Evolutionary conservation across 2,888 invertebrate genomes (phyloP), one percentile per base, ranked within the genome.

Genomic region (Drosophila subquinaria): DNA sequence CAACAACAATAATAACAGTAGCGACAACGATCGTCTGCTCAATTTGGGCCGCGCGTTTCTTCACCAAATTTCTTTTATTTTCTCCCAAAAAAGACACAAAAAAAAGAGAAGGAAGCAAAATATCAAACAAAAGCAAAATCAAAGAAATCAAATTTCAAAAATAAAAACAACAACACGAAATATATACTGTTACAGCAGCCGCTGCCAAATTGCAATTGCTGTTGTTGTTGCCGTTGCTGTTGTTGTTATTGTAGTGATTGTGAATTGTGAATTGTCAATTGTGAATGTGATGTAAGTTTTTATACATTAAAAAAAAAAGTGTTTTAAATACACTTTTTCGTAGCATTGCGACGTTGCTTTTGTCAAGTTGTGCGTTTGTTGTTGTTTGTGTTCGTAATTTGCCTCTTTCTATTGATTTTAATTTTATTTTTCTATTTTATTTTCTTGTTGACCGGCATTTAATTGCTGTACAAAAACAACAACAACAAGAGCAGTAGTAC

Each of bases 121-220:
- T 67, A 60, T 55, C 69, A 73, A 70, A 57, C 73, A 70, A 66
- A 82, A 75, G 68, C 81, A 81, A 82, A 88, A 82, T 85, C 67
- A 85, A 87, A 81, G 81, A 88, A 82, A 88, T 84, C 88, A 82
- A 82, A 87, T 87, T 82, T 81, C 84, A 75, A 81, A 62, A 60
- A 65, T 1, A 79, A 74, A 59, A 66, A 35, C 65, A 61, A 59
- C 40, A 55, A 55, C 66, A 53, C 23, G 55, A 72, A 69, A 68
- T 59, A 66, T 53, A 59, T 56, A 59, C 60, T 45, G 35, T 51
- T 38, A 63, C 64, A 64, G 63, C 63, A 63, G 77, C 65, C 53
- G 61, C 53, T 35, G 42, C 66, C 65, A 76, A 70, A 76, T 70
- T 70, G 70, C 76, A 75, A 59, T 79, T 55, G 43, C 42, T 36